A percentile compares a stretch with the other conserved stretches of the same genome.
These are phyloP conservation scores for Liasis olivaceus DNA, from an alignment of 2,797 vertebrate species.

Conservation along the genomic window DNA sequence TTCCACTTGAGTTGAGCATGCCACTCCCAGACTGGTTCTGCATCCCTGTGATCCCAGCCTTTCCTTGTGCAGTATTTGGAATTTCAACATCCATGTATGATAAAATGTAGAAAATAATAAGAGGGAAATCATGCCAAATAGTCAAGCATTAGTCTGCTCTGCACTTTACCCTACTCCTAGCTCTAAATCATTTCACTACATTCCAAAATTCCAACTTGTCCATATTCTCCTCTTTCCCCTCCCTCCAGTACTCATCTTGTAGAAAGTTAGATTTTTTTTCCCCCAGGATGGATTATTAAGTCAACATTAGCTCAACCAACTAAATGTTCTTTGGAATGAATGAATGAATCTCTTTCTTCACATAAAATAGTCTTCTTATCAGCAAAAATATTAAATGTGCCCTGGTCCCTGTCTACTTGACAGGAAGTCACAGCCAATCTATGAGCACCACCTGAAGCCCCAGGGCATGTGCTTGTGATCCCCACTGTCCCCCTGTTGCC, in stretches of 20 bases:
- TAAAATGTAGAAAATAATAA: background rate
- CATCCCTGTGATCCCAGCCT: background rate
- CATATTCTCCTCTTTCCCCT: background rate
- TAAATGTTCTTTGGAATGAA: background rate
- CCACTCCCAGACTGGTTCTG: background rate
- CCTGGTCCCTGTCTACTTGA: background rate
- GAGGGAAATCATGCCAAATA: background rate
- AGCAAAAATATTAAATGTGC: background rate
- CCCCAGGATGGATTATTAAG: slow-evolving; percentile 45
- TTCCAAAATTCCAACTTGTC: background rate
- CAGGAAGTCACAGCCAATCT: background rate
- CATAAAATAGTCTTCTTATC: background rate
- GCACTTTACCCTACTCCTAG: background rate
- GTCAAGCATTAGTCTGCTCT: background rate
- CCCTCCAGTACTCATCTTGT: background rate
- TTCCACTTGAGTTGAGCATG: background rate
- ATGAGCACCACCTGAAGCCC: background rate
- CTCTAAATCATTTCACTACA: background rate
- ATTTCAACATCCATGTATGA: background rate
- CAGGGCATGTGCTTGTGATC: background rate
- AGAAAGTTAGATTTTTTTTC: slow-evolving; percentile 22
- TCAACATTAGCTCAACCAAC: background rate
- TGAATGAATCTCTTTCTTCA: background rate
- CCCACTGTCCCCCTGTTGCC: background rate
- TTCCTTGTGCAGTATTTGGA: background rate